These are phyloP conservation scores for Sebastes taczanowskii DNA, from an alignment of 2,797 vertebrate species.

Conservation along the genomic window DNA sequence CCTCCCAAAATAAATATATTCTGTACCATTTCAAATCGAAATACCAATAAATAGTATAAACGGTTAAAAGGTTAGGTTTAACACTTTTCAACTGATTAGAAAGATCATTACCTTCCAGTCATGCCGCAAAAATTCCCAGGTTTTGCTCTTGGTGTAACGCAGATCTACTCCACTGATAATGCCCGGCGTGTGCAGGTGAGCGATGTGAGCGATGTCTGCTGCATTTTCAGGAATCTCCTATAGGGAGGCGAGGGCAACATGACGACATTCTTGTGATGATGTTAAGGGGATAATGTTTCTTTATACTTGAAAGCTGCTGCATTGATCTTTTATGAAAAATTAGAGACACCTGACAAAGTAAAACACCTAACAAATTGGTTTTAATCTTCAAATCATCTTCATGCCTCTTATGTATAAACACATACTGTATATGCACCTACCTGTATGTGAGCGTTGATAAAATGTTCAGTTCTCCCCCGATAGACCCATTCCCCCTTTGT, in stretches of 20 bases:
- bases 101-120: conserved; percentile 83
- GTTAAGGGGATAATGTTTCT: background rate
- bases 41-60: background rate
- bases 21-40: background rate
- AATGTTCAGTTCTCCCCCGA: conserved; percentile 82
- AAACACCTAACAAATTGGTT: background rate
- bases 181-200: conserved; percentile 82
- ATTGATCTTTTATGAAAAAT: background rate
- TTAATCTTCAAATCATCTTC: background rate
- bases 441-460: conserved; percentile 83
- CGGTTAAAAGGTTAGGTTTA: background rate
- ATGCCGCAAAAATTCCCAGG: conserved; percentile 85
- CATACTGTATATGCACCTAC: conserved; percentile 30
- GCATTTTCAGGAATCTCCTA: conserved; percentile 91
- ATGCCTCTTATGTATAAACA: background rate
- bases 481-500: conserved; percentile 79
- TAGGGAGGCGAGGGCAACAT: background rate
- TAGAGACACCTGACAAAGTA: background rate
- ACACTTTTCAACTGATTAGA: background rate
- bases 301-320: background rate
- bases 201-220: conserved; percentile 82
- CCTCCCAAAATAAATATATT: background rate
- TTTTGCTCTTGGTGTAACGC: conserved; percentile 81
- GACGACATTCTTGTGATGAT: background rate
- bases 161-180: conserved; percentile 83